These are phyloP conservation scores for Burhinus oedicnemus DNA, from an alignment of 2,113 vertebrate species.

Conservation along the genomic window DNA sequence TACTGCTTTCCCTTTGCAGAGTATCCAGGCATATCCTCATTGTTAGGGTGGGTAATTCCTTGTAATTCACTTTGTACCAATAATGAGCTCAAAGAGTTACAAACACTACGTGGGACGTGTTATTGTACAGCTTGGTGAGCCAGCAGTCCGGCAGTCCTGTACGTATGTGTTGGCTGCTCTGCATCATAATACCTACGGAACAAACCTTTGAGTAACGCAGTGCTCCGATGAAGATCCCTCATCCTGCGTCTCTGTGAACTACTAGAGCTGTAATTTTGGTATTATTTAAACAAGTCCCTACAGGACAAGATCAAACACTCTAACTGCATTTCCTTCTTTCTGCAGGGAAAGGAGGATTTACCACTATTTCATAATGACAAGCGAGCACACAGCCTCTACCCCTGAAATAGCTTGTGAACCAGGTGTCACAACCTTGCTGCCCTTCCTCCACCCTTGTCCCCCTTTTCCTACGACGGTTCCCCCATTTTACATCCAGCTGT, in stretches of 20 bases:
- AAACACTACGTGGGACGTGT: background rate
- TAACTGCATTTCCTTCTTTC: background rate
- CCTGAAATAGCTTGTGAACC: background rate
- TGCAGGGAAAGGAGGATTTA: background rate
- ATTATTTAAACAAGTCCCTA: background rate
- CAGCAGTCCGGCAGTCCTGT: background rate
- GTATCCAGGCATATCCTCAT: background rate
- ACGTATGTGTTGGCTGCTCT: background rate
- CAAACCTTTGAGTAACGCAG: background rate
- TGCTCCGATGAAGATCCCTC: background rate
- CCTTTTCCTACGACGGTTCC: background rate
- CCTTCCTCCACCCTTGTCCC: background rate
- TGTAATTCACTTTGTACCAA: background rate
- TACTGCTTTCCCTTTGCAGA: background rate
- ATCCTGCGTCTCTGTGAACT: background rate
- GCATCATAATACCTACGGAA: background rate
- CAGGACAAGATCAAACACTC: conserved; percentile 6
- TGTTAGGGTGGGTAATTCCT: background rate
- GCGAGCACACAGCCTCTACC: background rate
- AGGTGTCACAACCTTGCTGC: background rate
- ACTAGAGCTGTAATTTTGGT: background rate
- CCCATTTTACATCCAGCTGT: background rate
- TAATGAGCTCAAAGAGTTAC: background rate
- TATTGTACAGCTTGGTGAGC: background rate
- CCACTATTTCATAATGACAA: background rate